These are phyloP conservation scores for Manduca sexta DNA, from an alignment of 1,140 invertebrate species.

Conservation along the genomic window DNA sequence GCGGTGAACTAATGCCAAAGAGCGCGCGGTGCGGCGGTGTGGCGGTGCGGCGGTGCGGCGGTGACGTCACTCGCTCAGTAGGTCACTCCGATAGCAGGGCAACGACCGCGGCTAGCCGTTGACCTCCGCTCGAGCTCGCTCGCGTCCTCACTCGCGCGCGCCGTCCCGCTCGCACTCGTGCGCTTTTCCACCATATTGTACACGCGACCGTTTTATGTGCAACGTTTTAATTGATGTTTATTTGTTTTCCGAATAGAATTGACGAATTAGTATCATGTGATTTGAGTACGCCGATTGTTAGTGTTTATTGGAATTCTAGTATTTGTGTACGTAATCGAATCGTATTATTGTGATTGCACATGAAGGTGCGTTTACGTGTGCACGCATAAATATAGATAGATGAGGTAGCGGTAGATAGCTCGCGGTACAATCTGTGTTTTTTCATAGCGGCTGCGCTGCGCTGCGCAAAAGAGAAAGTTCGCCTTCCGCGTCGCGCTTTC, in stretches of 20 bases:
- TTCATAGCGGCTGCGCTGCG: conserved; percentile 34
- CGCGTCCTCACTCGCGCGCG: conserved; percentile 55
- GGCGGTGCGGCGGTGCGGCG: conserved; percentile 38
- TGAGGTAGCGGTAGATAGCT: conserved; percentile 16
- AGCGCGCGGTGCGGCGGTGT: conserved; percentile 30
- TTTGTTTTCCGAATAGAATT: conserved; percentile 17
- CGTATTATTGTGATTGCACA: too few species aligned
- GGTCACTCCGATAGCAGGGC: conserved; percentile 73
- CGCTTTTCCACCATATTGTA: conserved; percentile 53
- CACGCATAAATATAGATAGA: background rate
- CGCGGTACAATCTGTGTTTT: conserved; percentile 32
- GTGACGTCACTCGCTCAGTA: conserved; percentile 73
- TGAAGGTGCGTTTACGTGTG: conserved; percentile 1
- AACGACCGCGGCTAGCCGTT: conserved; percentile 74
- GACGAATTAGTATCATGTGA: conserved; percentile 5
- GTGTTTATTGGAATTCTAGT: too few species aligned
- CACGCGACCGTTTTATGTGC: conserved; percentile 41
- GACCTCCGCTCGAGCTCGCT: conserved; percentile 69
- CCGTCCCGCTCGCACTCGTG: conserved; percentile 45
- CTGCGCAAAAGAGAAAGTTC: conserved; percentile 68
- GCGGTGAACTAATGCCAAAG: conserved; percentile 44
- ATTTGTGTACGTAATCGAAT: too few species aligned
- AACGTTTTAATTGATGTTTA: conserved; percentile 25
- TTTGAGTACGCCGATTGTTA: background rate
- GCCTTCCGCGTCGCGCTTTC: conserved; percentile 67